Percentiles rank a stretch among this genome's conserved stretches.
Conservation (phyloP, 2,888 invertebrate genomes). For the Drosophila kokeensis region DNA sequence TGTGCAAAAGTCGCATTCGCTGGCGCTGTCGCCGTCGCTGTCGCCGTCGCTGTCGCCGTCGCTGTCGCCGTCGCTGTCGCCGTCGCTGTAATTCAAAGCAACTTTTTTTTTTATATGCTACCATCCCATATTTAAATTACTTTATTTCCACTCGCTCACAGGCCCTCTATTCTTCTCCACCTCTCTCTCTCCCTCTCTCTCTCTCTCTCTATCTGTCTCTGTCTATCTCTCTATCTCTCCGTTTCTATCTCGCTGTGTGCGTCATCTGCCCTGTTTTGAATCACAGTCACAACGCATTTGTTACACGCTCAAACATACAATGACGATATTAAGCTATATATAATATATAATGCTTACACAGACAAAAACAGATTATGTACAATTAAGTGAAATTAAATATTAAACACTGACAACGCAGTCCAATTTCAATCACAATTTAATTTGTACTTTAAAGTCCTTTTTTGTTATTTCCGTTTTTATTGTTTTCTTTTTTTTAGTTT, state of each 20-base stretch:
- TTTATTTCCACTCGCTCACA: conserved; percentile 69
- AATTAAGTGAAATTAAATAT: background rate
- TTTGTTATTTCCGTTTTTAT: background rate
- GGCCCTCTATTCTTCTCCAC: conserved; percentile 3
- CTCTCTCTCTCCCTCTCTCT: background rate
- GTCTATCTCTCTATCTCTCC: background rate
- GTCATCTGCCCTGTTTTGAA: conserved; percentile 50
- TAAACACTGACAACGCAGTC: background rate
- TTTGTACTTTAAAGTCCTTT: background rate
- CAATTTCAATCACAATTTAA: background rate
- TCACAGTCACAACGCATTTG: conserved; percentile 50
- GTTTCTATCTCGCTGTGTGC: conserved; percentile 27
- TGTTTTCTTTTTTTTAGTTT: background rate
- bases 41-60: background rate
- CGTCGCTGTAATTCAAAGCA: conserved; percentile 64
- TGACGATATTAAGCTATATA: conserved; percentile 64
- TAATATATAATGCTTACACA: background rate
- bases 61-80: conserved; percentile 19
- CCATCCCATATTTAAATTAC: conserved; percentile 75
- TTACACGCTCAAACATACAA: conserved; percentile 57
- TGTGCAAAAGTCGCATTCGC: conserved; percentile 55
- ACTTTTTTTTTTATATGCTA: conserved; percentile 30
- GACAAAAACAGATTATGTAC: background rate
- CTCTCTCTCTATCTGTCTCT: background rate
- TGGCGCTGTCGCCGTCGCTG: conserved; percentile 3